Conservation (phyloP, 37 sponge, comb jelly and placozoan species). For the Agelas oroides region DNA sequence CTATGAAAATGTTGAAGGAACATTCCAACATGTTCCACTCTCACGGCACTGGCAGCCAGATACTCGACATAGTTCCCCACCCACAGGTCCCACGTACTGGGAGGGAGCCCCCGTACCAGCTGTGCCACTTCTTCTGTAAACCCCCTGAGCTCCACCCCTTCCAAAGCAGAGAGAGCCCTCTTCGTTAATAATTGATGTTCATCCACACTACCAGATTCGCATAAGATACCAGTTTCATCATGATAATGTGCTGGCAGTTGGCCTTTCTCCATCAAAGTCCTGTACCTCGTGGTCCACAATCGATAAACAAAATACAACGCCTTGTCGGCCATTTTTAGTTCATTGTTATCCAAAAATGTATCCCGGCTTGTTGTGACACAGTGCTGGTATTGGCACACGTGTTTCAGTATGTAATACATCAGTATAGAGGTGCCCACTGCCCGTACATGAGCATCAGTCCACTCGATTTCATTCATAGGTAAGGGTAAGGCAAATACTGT, state of each 20-base stretch:
- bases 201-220: conserved; percentile 17
- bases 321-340: background rate
- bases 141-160: conserved; percentile 2
- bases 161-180: background rate
- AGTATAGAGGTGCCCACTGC: conserved; percentile 31
- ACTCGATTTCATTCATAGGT: conserved; percentile 39
- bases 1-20: conserved; percentile 67
- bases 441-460: conserved; percentile 9
- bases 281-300: conserved; percentile 67
- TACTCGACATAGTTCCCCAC: conserved; percentile 86
- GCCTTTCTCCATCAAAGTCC: conserved; percentile 46
- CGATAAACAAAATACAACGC: conserved; percentile 54
- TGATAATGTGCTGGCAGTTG: conserved; percentile 17
- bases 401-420: conserved; percentile 25
- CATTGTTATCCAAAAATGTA: conserved; percentile 7
- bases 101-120: conserved; percentile 51
- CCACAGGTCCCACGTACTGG: conserved; percentile 85
- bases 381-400: conserved; percentile 33
- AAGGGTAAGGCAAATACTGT: conserved; percentile 49
- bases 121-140: conserved; percentile 36
- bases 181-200: background rate
- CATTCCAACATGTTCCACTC: conserved; percentile 59
- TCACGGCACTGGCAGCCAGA: conserved; percentile 55
- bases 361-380: conserved; percentile 27
- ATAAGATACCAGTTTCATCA: conserved; percentile 17